Conservation (phyloP, 1,140 invertebrate genomes). For the Prorops nasuta region DNA sequence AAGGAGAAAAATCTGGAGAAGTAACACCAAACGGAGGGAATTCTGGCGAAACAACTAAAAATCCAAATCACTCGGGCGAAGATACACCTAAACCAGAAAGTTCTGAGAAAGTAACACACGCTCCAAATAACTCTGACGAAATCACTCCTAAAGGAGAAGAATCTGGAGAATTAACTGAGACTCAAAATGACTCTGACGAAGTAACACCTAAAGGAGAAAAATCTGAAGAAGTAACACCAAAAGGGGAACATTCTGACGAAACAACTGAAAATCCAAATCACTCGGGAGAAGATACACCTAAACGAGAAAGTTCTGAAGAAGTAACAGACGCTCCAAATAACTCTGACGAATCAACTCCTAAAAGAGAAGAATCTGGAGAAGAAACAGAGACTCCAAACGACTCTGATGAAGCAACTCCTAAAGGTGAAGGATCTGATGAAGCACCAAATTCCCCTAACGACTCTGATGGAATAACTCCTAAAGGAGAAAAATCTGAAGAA, state of each 20-base stretch:
- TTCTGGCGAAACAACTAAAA: no score
- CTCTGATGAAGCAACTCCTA: not conserved
- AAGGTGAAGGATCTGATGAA: no score
- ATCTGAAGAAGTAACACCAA: no score
- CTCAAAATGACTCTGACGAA: no score
- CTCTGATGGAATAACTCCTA: not conserved
- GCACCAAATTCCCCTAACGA: not conserved
- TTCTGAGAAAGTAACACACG: not conserved
- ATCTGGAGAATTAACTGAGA: not conserved
- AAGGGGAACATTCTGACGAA: no score
- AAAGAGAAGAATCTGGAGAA: not conserved
- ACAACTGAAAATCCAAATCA: no score
- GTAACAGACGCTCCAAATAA: not conserved
- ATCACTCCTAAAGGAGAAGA: not conserved
- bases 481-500: not conserved
- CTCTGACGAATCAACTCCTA: not conserved
- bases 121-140: not conserved
- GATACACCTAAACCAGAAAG: not conserved
- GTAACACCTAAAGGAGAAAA: no score
- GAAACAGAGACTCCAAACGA: not conserved
- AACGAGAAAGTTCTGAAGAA: not conserved
- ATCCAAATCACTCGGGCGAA: not conserved
- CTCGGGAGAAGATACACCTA: not conserved
- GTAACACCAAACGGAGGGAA: no score
- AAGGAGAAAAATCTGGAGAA: no score